Conservation (phyloP, 2,888 invertebrate species). For the Meandrusa payeni region DNA sequence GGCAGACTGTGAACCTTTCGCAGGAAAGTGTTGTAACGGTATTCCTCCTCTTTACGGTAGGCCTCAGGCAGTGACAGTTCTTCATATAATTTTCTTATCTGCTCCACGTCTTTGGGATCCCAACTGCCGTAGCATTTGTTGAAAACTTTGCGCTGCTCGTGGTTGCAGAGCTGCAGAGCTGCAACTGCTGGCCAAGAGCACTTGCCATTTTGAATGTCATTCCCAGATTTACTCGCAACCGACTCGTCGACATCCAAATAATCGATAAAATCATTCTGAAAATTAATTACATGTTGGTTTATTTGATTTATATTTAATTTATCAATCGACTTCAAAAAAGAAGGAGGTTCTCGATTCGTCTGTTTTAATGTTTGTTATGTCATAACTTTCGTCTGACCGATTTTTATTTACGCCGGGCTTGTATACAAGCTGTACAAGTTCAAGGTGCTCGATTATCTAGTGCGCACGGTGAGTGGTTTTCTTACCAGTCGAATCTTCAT, state of each 20-base stretch:
- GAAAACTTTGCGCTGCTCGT: slow-evolving; percentile 9
- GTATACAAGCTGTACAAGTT: too few relatives aligned
- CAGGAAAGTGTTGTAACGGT: slow-evolving; percentile 2
- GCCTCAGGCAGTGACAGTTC: slow-evolving; percentile 1
- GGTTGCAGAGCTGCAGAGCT: slow-evolving; percentile 4
- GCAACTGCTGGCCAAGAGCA: slow-evolving; percentile 17
- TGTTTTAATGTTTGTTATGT: too few relatives aligned
- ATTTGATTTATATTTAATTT: background rate
- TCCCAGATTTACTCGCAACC: slow-evolving; percentile 3
- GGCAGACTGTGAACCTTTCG: slow-evolving; percentile 4
- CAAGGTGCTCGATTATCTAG: too few relatives aligned
- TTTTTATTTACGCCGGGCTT: too few relatives aligned
- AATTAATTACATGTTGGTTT: background rate
- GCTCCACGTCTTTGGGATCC: slow-evolving; percentile 6
- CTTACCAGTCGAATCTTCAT: too few relatives aligned
- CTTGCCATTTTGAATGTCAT: slow-evolving; percentile 12
- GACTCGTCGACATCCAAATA: slow-evolving; percentile 3
- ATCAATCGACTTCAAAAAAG: background rate
- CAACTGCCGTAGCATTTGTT: slow-evolving; percentile 11
- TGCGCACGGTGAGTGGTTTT: too few relatives aligned
- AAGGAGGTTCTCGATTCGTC: background rate
- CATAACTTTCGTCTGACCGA: too few relatives aligned
- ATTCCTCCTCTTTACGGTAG: background rate
- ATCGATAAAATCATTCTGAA: slow-evolving; percentile 15
- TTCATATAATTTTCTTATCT: slow-evolving; percentile 10